Base-by-base conservation (phyloP, 2,888 invertebrate species). In the Tortrix viridana region DNA sequence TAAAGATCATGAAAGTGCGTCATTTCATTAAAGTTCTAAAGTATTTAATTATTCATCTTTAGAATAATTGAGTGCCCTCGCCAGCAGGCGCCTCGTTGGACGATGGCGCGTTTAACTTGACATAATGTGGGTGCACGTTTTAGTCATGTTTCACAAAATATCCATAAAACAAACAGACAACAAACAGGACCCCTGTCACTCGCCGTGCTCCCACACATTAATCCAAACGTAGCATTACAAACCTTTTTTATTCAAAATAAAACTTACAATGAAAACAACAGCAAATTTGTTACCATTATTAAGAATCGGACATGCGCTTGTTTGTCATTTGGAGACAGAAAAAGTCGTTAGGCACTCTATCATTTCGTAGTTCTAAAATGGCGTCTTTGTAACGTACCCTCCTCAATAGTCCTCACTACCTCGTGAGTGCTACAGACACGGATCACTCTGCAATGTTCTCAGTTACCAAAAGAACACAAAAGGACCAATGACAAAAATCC, bases 401-500 rank as follows among this genome's bases (percentile, higher is more conserved):
- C n/a, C n/a, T n/a, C 23, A 1, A 32, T 12, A 32, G 32, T 12
- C 12, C 32, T 32, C 47, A n/a, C 20, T 20, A 37, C 50, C 9
- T 32, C 32, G 49, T 20, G 37, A 50, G 19, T 50, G 1, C 22
- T 5, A 18, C 49, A 20, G 19, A 38, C 20, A 38, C 37, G 44
- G 26, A 52, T 57, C 56, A 62, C 62, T 57, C 56, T 48, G 52
- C 38, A 32, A n/a, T n/a, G n/a, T 59, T 50, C 41, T 38, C n/a
- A 26, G 38, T 26, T 7, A 59, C 46, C 38, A 65, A 80, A 81
- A 80, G 79, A 81, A 81, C 80, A 79, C 73, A 69, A 67, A 73
- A 68, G 71, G 72, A 71, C 77, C 75, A 79, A 78, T 77, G 82
- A 89, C 87, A 85, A 86, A 63, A 88, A 85, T 80, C 72, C 72